A percentile compares a stretch with the other conserved stretches of the same genome.
Evolutionary conservation across 2,797 vertebrate genomes (phyloP).

Genomic region (Siniperca scherzeri): DNA sequence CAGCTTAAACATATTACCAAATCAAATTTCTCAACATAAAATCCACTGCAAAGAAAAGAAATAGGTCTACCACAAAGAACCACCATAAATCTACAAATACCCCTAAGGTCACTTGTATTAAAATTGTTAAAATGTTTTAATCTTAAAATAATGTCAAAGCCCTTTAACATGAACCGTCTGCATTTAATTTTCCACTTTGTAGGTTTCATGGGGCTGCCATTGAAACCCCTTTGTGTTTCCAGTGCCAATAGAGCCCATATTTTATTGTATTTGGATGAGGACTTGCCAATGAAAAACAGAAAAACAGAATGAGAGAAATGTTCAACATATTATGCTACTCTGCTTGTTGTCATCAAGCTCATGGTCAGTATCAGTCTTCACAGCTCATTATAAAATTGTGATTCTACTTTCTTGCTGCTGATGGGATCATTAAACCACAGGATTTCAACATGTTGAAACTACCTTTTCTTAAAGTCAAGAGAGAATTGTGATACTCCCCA

Average conservation of each 20-base stretch:
- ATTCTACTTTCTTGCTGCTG: slow-evolving; percentile 12
- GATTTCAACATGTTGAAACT: slow-evolving; percentile 66
- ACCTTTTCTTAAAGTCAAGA: slow-evolving; percentile 60
- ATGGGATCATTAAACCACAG: slow-evolving; percentile 67
- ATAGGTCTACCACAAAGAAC: slow-evolving; percentile 55
- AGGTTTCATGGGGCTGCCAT: slow-evolving; percentile 8
- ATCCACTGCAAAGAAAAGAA: slow-evolving; percentile 77
- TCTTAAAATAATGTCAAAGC: slow-evolving; percentile 30
- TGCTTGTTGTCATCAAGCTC: background rate
- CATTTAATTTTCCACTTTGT: slow-evolving; percentile 22
- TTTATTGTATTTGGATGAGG: slow-evolving; percentile 17
- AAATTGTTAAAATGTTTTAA: slow-evolving; percentile 37
- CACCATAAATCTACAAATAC: slow-evolving; percentile 34
- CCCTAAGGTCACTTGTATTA: slow-evolving; percentile 35
- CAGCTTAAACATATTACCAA: slow-evolving; percentile 74
- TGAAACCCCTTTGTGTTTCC: slow-evolving; percentile 9
- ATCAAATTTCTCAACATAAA: slow-evolving; percentile 74
- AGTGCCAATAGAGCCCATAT: slow-evolving; percentile 6
- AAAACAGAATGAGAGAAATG: background rate
- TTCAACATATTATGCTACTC: background rate
- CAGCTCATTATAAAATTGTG: slow-evolving; percentile 5
- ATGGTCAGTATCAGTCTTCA: background rate
- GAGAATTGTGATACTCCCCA: slow-evolving; percentile 71
- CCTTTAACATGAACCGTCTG: background rate
- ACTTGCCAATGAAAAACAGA: background rate